Conservation (phyloP, 2,113 vertebrate genomes). For the Carassius auratus region DNA sequence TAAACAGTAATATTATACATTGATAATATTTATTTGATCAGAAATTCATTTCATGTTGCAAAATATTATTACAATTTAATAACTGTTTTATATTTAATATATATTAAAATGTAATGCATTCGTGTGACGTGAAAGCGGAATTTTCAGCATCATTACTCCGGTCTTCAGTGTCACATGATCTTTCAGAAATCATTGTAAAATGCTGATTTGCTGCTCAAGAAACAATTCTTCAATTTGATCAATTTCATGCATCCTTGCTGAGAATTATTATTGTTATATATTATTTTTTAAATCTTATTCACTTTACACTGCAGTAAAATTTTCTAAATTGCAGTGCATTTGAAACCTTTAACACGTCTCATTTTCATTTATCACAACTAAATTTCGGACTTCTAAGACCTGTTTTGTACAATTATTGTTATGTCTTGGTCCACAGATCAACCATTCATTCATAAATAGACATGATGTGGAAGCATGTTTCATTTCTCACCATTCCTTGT, state of each 20-base stretch:
- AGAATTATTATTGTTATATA: too few relatives aligned
- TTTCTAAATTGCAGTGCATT: not conserved
- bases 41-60: not conserved
- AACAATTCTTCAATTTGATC: not conserved
- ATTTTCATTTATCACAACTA: not conserved
- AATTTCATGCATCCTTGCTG: too few relatives aligned
- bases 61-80: not conserved
- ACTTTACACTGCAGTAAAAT: too few relatives aligned
- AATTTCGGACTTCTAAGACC: not conserved
- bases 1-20: not conserved
- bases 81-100: not conserved
- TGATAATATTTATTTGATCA: too few relatives aligned
- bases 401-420: not conserved
- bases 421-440: not conserved
- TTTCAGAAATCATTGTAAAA: not conserved
- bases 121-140: not conserved
- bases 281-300: too few relatives aligned
- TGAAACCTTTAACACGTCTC: not conserved
- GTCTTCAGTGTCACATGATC: not conserved
- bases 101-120: not conserved
- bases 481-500: not conserved
- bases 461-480: not conserved
- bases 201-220: not conserved
- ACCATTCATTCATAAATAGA: not conserved
- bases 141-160: not conserved